These are phyloP conservation scores for Rhingia campestris DNA, from an alignment of 2,888 invertebrate genomes.

Conservation along the genomic window DNA sequence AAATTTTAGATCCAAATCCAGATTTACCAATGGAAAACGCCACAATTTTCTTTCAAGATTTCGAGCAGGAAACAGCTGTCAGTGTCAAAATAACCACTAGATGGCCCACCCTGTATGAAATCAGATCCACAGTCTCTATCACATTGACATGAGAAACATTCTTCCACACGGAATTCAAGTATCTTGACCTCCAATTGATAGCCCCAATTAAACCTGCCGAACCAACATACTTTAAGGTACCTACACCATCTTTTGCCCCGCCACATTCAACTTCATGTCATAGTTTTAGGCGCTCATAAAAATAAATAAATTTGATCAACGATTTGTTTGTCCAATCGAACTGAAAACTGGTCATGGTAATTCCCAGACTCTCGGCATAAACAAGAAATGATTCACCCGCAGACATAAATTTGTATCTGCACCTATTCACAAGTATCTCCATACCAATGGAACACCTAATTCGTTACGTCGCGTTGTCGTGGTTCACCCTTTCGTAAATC, in stretches of 20 bases:
- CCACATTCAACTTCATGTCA: neutral
- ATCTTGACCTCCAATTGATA: neutral
- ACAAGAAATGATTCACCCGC: slow-evolving; percentile 28
- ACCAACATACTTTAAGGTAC: neutral
- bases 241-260: neutral
- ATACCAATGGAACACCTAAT: neutral
- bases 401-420: neutral
- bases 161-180: neutral
- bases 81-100: too few species aligned
- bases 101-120: too few species aligned
- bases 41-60: too few species aligned
- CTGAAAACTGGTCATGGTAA: slow-evolving; percentile 1
- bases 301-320: neutral
- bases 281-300: slow-evolving; percentile 25
- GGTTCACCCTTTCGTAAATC: slow-evolving; percentile 43
- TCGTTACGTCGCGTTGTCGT: neutral
- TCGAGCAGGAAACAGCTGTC: too few species aligned
- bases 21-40: too few species aligned
- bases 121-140: neutral
- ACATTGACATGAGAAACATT: neutral
- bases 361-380: slow-evolving; percentile 25
- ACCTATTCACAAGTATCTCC: neutral
- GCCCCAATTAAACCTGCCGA: neutral
- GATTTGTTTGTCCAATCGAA: slow-evolving; percentile 1
- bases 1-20: too few species aligned